Evolutionary conservation across 2,113 vertebrate species (phyloP).

Genomic region (Sula dactylatra): DNA sequence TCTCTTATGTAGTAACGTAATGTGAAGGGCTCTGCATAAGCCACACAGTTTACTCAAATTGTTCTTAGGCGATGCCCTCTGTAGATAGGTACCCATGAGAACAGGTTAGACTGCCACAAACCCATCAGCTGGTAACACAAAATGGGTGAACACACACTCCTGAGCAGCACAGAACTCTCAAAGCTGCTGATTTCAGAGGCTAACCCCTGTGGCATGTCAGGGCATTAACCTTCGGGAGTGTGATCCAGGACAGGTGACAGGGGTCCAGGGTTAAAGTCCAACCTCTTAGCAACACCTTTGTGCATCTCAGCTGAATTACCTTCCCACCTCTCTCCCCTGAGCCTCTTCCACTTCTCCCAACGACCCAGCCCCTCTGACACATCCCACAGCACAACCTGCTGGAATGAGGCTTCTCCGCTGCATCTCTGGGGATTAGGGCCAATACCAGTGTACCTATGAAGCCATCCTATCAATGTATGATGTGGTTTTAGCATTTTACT

Average conservation of each 20-base stretch:
- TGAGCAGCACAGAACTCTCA: background rate
- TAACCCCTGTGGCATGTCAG: fast-evolving
- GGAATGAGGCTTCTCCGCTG: background rate
- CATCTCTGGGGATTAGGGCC: background rate
- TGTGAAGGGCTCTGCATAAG: fast-evolving
- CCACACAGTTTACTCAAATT: background rate
- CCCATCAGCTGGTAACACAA: background rate
- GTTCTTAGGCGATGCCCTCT: background rate
- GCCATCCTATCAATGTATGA: background rate
- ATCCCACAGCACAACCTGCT: background rate
- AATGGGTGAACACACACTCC: background rate
- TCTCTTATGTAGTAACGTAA: background rate
- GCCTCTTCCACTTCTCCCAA: background rate
- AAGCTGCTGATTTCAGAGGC: background rate
- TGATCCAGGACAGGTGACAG: background rate
- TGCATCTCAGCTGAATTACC: background rate
- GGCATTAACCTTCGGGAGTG: background rate
- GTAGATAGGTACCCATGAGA: background rate
- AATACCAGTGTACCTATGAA: background rate
- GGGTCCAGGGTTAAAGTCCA: background rate
- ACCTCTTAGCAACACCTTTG: background rate
- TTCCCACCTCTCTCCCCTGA: background rate
- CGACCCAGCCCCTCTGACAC: background rate
- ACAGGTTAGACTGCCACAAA: background rate
- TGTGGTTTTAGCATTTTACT: background rate